These are phyloP conservation scores for Lipotes vexillifer DNA, from an alignment of 2,113 vertebrate species.

Conservation along the genomic window DNA sequence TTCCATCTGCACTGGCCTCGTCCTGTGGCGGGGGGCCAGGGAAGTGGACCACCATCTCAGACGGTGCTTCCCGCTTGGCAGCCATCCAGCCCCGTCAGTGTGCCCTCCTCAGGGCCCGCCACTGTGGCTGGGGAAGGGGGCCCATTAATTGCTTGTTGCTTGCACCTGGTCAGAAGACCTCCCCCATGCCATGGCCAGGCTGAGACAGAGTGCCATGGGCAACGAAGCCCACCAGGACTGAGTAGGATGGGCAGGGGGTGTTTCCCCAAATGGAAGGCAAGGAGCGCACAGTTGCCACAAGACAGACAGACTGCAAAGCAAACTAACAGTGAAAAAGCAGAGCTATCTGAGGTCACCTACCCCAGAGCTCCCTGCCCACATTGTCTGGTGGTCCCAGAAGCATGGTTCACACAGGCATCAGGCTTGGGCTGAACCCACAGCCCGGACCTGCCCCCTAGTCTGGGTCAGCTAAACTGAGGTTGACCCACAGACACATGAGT, in stretches of 20 bases:
- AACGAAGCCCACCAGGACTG: fast-evolving
- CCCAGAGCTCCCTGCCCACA: fast-evolving
- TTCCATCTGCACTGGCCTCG: background rate
- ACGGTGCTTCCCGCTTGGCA: background rate
- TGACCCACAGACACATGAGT: fast-evolving
- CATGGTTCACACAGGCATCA: fast-evolving
- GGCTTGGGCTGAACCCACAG: background rate
- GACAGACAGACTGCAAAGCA: background rate
- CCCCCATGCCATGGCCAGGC: background rate
- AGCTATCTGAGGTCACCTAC: fast-evolving
- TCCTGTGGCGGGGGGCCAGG: background rate
- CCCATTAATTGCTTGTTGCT: fast-evolving
- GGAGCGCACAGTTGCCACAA: fast-evolving
- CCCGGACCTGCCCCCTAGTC: background rate
- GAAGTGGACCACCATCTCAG: background rate
- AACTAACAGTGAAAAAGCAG: background rate
- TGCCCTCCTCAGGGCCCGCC: background rate
- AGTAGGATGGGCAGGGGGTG: fast-evolving
- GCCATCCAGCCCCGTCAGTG: too few relatives aligned
- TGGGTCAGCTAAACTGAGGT: fast-evolving
- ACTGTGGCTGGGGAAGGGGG: fast-evolving
- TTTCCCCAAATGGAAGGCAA: background rate
- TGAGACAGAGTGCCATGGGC: fast-evolving
- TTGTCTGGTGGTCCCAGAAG: background rate
- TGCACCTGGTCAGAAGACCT: background rate